Evolutionary conservation across 2,888 invertebrate genomes (phyloP), one percentile per base, ranked within the genome.

Genomic region (Cataglyphis cursor): DNA sequence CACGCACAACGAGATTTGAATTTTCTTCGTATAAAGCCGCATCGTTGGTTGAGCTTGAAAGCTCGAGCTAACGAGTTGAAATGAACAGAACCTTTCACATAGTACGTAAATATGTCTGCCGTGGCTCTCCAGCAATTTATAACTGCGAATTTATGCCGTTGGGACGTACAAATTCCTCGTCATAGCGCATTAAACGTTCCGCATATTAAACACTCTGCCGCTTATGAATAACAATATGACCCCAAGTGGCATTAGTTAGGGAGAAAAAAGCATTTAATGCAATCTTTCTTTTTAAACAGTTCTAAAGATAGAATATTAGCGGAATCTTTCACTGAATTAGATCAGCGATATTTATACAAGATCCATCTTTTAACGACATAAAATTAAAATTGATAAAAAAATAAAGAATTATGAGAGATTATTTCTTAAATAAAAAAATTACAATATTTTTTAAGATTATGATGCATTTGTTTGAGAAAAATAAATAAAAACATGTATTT

Each of bases 181-280:
- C 74, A 78, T 59, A 78, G 74, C 59, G 72, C 78, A 83, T 81
- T 66, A 81, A 81, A 78, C 72, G 72, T 70, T 74, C 68, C 74
- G 68, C 81, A 81, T 66, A 74, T 81, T 68, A 81, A 81, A 65
- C 28, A 44, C 62, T 59, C 62, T 41, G 24, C 38, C 78, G 68
- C 78, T 82, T 82, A 76, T 82, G 62, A 82, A 41, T 68, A 82
- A 82, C 62, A 82, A 76, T 78, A 78, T 44, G 70, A 70, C 31
- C 59, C 72, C 72, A 78, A 70, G 72, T 70, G 78, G 44, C 18
- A 78, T 59, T 59, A 41, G 31, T 70, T 44, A 54, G 12, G 18
- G 5, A 76, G 57, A 44, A 70, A 70, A 78, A 68, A 78, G 70
- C 35, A 59, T 59, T 78, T 70, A 78, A 59, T 57, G 59, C 18